These are phyloP conservation scores for Procapra przewalskii DNA, from an alignment of 2,113 vertebrate genomes.

Conservation along the genomic window DNA sequence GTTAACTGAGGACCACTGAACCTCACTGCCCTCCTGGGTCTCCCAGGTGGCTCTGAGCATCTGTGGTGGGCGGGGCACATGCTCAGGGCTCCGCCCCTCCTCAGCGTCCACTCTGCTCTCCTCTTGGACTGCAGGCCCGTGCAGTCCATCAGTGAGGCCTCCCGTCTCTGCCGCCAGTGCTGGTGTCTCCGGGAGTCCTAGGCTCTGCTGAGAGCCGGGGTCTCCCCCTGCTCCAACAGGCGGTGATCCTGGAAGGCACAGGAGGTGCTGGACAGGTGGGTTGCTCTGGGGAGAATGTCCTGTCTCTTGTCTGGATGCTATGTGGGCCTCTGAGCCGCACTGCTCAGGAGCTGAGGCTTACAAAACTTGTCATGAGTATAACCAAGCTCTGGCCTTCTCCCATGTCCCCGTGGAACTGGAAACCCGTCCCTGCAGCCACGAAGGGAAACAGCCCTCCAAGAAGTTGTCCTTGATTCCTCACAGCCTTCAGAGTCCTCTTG, in stretches of 20 bases:
- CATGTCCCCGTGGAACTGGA: background rate
- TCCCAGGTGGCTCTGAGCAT: background rate
- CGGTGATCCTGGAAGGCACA: background rate
- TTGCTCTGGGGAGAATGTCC: background rate
- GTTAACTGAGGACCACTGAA: accelerated
- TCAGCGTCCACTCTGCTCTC: background rate
- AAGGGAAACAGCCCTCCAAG: background rate
- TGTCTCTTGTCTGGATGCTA: background rate
- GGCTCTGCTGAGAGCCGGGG: background rate
- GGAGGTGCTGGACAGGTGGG: background rate
- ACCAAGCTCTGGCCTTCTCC: background rate
- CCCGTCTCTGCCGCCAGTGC: background rate
- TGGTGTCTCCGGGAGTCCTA: background rate
- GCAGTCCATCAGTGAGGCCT: background rate
- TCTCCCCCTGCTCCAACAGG: background rate
- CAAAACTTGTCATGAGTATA: background rate
- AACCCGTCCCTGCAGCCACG: background rate
- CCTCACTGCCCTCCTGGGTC: background rate
- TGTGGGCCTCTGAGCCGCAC: background rate
- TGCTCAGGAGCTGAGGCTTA: background rate
- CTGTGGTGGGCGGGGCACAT: accelerated
- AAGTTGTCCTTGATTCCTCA: background rate
- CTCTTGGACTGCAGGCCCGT: background rate
- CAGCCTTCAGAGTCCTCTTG: background rate
- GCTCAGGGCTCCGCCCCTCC: background rate